phyloP scores from a whole-genome alignment of 2,888 invertebrate genomes.

The Lasioglossum calceatum region DNA sequence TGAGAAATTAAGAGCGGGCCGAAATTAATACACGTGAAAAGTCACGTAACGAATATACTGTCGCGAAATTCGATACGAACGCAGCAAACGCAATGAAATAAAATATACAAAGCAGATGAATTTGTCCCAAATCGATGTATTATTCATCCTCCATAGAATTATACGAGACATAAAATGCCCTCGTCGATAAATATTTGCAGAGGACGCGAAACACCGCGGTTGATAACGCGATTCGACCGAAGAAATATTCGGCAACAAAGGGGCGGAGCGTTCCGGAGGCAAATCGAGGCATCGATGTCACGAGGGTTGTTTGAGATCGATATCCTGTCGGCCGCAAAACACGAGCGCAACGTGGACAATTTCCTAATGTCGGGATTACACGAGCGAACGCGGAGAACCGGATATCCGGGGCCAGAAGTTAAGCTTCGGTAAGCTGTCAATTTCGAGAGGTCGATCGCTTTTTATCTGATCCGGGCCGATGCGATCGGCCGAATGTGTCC shows the following conservation, averaged over 20 bases:
- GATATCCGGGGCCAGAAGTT: conserved; percentile 30
- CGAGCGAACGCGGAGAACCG: background rate
- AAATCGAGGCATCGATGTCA: background rate
- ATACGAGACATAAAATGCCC: background rate
- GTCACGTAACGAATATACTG: background rate
- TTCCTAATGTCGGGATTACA: background rate
- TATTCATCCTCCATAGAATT: background rate
- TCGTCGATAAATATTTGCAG: background rate
- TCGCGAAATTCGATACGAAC: background rate
- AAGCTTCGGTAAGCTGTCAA: conserved; percentile 46
- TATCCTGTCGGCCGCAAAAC: background rate
- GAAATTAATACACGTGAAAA: background rate
- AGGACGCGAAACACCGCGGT: background rate
- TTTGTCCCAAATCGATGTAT: background rate
- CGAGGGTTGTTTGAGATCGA: background rate
- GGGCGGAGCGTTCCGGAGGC: background rate
- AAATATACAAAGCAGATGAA: background rate
- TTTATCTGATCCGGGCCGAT: conserved; percentile 24
- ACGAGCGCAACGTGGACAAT: background rate
- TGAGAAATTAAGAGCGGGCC: background rate
- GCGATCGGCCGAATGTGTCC: conserved; percentile 36
- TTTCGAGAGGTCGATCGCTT: conserved; percentile 38
- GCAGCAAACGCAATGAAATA: background rate
- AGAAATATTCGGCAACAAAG: background rate
- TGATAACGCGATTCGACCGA: background rate